phyloP scores from a whole-genome alignment of 2,113 vertebrate genomes.

The Thinocorus orbignyianus region DNA sequence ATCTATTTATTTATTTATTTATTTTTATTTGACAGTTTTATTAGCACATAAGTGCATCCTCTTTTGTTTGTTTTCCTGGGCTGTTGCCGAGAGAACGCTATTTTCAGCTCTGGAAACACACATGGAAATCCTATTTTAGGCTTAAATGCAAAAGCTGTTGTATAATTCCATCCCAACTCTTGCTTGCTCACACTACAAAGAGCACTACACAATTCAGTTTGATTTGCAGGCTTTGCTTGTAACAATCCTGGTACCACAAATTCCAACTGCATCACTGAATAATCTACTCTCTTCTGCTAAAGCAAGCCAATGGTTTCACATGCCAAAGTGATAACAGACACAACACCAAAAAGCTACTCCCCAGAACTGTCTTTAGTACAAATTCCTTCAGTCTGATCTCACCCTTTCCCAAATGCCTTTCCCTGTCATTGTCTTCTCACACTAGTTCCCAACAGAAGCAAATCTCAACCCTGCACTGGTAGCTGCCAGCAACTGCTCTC shows the following conservation, averaged over 20 bases:
- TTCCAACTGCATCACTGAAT: not conserved
- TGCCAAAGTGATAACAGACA: not conserved
- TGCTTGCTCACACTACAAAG: not conserved
- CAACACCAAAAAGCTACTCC: not conserved
- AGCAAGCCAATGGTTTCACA: not conserved
- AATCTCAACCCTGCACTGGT: not conserved
- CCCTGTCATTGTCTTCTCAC: not conserved
- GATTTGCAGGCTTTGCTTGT: not conserved
- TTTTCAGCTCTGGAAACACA: not conserved
- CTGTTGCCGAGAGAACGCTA: not conserved
- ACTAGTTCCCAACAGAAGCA: not conserved
- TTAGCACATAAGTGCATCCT: not conserved
- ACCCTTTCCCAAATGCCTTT: not conserved
- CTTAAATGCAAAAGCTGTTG: not conserved
- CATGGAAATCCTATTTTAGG: not conserved
- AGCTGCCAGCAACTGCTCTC: not conserved
- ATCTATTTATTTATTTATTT: not conserved
- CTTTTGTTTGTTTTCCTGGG: not conserved
- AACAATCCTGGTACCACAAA: not conserved
- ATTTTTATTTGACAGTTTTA: not conserved
- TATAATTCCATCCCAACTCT: not conserved
- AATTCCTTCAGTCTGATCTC: not conserved
- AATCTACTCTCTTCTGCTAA: not conserved
- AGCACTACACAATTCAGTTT: not conserved
- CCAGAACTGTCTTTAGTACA: not conserved